Conservation (phyloP, 1,140 invertebrate species). For the Aphaenogaster ashmeadi region DNA sequence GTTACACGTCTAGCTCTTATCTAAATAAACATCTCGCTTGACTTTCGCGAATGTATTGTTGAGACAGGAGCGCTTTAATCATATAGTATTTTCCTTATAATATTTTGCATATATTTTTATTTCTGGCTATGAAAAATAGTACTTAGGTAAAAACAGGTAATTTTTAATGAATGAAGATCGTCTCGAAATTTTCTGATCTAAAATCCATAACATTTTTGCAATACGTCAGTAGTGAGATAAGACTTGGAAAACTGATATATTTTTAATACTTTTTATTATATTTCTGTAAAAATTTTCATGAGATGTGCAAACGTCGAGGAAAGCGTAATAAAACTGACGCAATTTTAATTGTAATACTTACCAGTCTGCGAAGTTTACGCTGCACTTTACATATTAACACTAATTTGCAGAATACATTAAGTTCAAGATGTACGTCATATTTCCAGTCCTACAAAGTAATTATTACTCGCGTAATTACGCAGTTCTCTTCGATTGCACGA, state of each 20-base stretch:
- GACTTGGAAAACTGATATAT: not conserved
- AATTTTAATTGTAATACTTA: slow-evolving; percentile 38
- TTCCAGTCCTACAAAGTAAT: slow-evolving; percentile 29
- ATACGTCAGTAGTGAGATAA: not conserved
- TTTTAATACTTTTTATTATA: not conserved
- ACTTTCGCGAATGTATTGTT: not conserved
- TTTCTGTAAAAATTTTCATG: not conserved
- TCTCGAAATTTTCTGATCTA: not conserved
- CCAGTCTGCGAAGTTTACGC: slow-evolving; percentile 10
- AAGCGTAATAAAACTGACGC: not conserved
- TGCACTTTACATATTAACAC: not conserved
- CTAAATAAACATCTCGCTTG: not conserved
- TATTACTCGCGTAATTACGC: slow-evolving; percentile 48
- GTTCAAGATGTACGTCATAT: slow-evolving; percentile 6
- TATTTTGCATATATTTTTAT: not conserved
- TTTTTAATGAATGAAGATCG: not conserved
- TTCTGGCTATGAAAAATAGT: not conserved
- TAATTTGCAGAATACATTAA: slow-evolving; percentile 5
- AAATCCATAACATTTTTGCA: not conserved
- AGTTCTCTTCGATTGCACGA: slow-evolving; percentile 21
- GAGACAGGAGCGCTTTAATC: not conserved
- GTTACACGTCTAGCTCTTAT: not conserved
- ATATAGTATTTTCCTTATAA: not conserved
- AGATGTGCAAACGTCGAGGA: not conserved
- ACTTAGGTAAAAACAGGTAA: not conserved